Base-by-base conservation (phyloP, 2,797 vertebrate species). In the Phataginus tetradactyla region DNA sequence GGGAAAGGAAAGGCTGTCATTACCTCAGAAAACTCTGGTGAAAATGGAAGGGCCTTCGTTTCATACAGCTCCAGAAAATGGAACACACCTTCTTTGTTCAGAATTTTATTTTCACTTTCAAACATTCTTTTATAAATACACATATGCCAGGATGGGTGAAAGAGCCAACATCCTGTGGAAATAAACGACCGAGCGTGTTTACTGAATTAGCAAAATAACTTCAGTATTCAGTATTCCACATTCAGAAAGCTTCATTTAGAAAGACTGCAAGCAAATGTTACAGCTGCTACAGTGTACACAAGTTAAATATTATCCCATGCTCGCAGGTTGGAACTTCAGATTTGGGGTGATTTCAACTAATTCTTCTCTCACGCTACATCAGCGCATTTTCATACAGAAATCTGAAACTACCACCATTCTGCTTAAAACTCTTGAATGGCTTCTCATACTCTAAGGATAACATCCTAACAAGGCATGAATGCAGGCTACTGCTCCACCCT, bases 91-190 rank as follows among this genome's bases (percentile, higher is more conserved):
- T 99, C 99, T 96, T 98, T 99, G 97, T 99, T 99, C 86, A 99
- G 63, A 9, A 99, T 98, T 98, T 99, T 99, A 97, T 99, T 99
- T 98, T 99, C 99, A 86, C 99, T 99, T 97, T 99, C 99, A 98
- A 99, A 99, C 99, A 99, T 99, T 93, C 99, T 98, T 98, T 99
- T 99, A 96, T 99, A 99, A 92, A 99, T 98, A 97, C 99, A 99
- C 96, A 99, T 97, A 91, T 99, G 98, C 99, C 99, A 99, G 0
- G 99, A 99, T 0, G 99, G 99, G 72, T 99, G 99, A 92, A 99
- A 98, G 77, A 99, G 97, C 97, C 98, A 98, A 77, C 75, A 94
- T 66, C 92, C 99, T 99, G 97, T 75, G 71, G 64, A 95, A 93
- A 97, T n/a, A 84, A 45, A 85, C 49, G 78, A 1, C 29, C 11